phyloP scores from a whole-genome alignment of 2,888 invertebrate genomes.

The Cremastinae sp. region DNA sequence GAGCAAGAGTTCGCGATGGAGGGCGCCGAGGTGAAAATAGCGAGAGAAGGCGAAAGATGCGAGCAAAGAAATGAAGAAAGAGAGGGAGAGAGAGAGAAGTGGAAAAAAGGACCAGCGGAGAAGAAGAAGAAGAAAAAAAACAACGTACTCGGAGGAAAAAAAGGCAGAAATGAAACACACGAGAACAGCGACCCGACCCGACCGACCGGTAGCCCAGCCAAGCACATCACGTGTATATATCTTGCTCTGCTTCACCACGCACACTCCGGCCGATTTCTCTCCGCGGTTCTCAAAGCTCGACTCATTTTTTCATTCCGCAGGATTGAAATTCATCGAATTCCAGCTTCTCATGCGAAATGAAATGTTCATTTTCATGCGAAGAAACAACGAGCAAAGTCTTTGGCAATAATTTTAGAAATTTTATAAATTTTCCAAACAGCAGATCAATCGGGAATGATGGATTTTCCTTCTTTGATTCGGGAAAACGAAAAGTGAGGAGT shows the following conservation, averaged over 20 bases:
- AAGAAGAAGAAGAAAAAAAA: slow-evolving; percentile 55
- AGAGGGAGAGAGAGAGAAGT: slow-evolving; percentile 61
- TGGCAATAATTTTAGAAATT: no score
- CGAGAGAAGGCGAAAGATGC: slow-evolving; percentile 44
- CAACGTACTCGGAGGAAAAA: slow-evolving; percentile 30
- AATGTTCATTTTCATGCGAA: no score
- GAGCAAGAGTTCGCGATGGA: slow-evolving; percentile 50
- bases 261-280: slow-evolving; percentile 70
- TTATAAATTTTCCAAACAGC: no score
- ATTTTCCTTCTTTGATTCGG: no score
- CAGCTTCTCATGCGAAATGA: background rate
- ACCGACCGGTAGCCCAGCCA: slow-evolving; percentile 77
- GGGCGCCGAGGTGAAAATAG: slow-evolving; percentile 50
- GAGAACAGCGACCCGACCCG: slow-evolving; percentile 78
- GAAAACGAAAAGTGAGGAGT: no score
- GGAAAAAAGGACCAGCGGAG: slow-evolving; percentile 66
- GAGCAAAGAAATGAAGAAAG: slow-evolving; percentile 67
- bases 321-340: no score
- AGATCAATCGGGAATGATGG: no score
- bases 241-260: slow-evolving; percentile 74
- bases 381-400: no score
- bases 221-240: slow-evolving; percentile 71
- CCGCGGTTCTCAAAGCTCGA: slow-evolving; percentile 75
- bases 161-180: slow-evolving; percentile 70
- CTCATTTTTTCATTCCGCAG: background rate